A percentile compares a stretch with the other conserved stretches of the same genome.
Conservation (phyloP, 2,113 vertebrate species). For the Alligator mississippiensis region DNA sequence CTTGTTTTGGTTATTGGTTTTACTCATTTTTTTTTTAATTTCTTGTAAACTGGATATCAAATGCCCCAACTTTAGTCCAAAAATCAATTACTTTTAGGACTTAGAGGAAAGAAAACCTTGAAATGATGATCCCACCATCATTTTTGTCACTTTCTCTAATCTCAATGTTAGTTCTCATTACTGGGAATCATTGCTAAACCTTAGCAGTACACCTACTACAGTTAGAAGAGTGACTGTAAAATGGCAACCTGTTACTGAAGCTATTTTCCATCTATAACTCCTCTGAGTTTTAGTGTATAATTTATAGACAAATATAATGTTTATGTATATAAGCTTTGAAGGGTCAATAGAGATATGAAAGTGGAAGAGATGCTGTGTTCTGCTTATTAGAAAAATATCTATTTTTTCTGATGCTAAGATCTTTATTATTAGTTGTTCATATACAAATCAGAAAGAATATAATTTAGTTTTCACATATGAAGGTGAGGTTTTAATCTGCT, state of each 20-base stretch:
- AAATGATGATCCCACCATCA: background rate
- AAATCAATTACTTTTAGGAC: conserved; percentile 36
- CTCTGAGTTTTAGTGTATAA: background rate
- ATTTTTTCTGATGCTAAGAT: conserved; percentile 45
- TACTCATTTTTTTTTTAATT: conserved; percentile 50
- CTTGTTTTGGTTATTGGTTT: background rate
- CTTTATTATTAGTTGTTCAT: conserved; percentile 15
- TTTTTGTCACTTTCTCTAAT: conserved; percentile 19
- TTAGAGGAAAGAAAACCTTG: conserved; percentile 31
- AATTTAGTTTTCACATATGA: background rate
- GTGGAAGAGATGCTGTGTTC: background rate
- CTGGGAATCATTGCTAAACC: background rate
- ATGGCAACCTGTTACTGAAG: background rate
- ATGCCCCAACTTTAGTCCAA: conserved; percentile 36
- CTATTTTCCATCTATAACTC: background rate
- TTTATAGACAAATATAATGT: conserved; percentile 14
- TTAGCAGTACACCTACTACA: conserved; percentile 10
- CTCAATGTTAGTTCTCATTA: background rate
- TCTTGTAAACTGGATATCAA: conserved; percentile 37
- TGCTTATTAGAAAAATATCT: conserved; percentile 3
- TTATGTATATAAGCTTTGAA: conserved; percentile 31
- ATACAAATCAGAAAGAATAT: conserved; percentile 42
- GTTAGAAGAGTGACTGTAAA: conserved; percentile 10
- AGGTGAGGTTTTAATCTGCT: conserved; percentile 26
- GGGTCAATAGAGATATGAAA: conserved; percentile 23